A percentile compares a stretch with the other conserved stretches of the same genome.
Evolutionary conservation across 2,113 vertebrate species (phyloP).

Genomic region (Vanacampus margaritifer): DNA sequence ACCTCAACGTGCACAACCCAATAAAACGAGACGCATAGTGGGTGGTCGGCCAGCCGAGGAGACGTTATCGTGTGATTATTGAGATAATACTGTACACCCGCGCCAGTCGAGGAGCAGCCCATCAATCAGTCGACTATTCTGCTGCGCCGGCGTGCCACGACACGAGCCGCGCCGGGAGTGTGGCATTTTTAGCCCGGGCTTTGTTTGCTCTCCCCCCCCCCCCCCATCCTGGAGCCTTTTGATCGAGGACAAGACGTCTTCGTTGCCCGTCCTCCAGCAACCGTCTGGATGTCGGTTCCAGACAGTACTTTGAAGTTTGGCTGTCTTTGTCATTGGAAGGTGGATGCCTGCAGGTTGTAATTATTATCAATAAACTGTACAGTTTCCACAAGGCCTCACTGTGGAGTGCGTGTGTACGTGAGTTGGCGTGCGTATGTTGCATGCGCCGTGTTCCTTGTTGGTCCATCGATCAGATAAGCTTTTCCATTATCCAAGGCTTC

Average conservation of each 20-base stretch:
- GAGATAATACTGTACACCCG: conserved; percentile 68
- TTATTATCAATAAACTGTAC: conserved; percentile 62
- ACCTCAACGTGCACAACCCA: conserved; percentile 59
- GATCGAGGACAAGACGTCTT: conserved; percentile 64
- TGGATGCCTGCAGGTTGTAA: conserved; percentile 52
- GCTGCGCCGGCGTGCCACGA: conserved; percentile 56
- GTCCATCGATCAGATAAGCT: conserved; percentile 75
- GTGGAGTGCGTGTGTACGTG: conserved; percentile 35
- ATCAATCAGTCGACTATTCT: conserved; percentile 70
- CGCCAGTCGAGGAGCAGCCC: conserved; percentile 62
- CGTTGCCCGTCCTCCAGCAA: conserved; percentile 21
- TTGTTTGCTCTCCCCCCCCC: conserved; percentile 64
- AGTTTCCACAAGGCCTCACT: conserved; percentile 50
- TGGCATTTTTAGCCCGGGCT: conserved; percentile 65
- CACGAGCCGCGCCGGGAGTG: conserved; percentile 58
- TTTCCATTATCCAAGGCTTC: conserved; percentile 74
- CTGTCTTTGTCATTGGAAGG: conserved; percentile 63
- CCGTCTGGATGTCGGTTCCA: conserved; percentile 5
- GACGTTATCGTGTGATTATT: conserved; percentile 74
- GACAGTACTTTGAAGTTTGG: conserved; percentile 1
- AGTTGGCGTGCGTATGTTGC: conserved; percentile 44
- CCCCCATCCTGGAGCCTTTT: conserved; percentile 52
- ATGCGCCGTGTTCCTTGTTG: conserved; percentile 67
- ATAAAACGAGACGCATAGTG: conserved; percentile 48
- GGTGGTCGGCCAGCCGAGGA: conserved; percentile 68